Evolutionary conservation across 2,888 invertebrate genomes (phyloP).

Genomic region (Synanthedon vespiformis): DNA sequence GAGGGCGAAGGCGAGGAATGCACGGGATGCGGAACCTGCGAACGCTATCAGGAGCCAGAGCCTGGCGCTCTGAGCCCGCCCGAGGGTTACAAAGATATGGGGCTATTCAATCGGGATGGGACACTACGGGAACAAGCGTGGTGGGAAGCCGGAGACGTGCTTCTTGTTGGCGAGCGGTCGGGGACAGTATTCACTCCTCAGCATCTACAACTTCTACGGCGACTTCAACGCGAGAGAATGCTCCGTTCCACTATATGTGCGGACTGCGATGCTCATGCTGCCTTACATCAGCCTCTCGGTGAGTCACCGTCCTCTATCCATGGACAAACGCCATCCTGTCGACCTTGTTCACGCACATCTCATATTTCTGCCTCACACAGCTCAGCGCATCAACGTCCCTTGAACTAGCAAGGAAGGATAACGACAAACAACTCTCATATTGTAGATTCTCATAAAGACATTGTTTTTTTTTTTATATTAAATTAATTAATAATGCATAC

Average conservation of each 20-base stretch:
- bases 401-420: too few relatives aligned
- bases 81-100: constrained; percentile 91
- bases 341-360: neutral
- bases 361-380: neutral
- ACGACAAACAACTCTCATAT: too few relatives aligned
- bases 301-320: constrained; percentile 42
- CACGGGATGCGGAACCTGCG: constrained; percentile 66
- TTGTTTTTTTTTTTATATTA: too few relatives aligned
- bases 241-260: constrained; percentile 68
- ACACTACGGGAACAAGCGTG: constrained; percentile 69
- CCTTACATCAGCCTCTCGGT: constrained; percentile 59
- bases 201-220: constrained; percentile 74
- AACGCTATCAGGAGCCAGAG: constrained; percentile 78
- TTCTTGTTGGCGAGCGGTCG: constrained; percentile 66
- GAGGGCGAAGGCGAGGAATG: constrained; percentile 84
- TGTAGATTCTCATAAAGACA: too few relatives aligned
- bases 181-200: constrained; percentile 75
- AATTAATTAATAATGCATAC: too few relatives aligned
- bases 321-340: constrained; percentile 4
- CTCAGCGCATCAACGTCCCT: neutral
- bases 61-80: constrained; percentile 90
- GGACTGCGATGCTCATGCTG: constrained; percentile 61
- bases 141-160: constrained; percentile 71
- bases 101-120: constrained; percentile 70
- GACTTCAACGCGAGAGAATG: constrained; percentile 73